Evolutionary conservation across 2,797 vertebrate species (phyloP).

Genomic region (Astyanax mexicanus): DNA sequence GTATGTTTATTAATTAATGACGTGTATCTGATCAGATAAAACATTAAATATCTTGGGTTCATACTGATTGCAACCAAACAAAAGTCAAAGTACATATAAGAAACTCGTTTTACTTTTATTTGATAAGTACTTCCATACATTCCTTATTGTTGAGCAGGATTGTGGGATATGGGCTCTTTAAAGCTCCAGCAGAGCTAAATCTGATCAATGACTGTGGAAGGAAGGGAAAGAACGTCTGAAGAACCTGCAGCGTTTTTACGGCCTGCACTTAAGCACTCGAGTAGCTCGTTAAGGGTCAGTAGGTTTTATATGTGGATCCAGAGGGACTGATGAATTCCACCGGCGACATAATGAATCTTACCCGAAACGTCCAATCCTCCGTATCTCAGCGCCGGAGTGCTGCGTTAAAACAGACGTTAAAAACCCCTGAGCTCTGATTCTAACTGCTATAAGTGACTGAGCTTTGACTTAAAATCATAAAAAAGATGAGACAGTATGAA

Average conservation of each 20-base stretch:
- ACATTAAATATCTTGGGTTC: no score
- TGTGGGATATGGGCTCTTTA: not conserved
- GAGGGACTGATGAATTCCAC: constrained; percentile 13
- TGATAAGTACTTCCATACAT: no score
- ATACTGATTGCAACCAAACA: no score
- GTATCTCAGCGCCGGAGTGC: not conserved
- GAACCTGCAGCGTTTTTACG: constrained; percentile 23
- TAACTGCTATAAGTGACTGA: not conserved
- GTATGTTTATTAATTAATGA: no score
- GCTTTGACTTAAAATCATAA: not conserved
- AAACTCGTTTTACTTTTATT: no score
- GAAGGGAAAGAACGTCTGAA: not conserved
- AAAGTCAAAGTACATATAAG: no score
- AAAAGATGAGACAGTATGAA: no score
- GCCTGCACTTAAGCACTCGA: constrained; percentile 3
- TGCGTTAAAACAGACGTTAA: not conserved
- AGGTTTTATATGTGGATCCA: constrained; percentile 17
- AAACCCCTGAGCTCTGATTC: not conserved
- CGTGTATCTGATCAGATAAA: no score
- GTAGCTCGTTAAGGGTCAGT: constrained; percentile 21
- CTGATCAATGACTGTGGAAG: not conserved
- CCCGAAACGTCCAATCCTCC: not conserved
- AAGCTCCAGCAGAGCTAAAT: not conserved
- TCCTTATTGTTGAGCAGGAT: no score
- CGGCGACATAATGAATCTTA: constrained; percentile 12